A percentile compares a stretch with the other conserved stretches of the same genome.
These are phyloP conservation scores for Ectropis crepuscularia DNA, from an alignment of 2,888 invertebrate species.

Conservation along the genomic window DNA sequence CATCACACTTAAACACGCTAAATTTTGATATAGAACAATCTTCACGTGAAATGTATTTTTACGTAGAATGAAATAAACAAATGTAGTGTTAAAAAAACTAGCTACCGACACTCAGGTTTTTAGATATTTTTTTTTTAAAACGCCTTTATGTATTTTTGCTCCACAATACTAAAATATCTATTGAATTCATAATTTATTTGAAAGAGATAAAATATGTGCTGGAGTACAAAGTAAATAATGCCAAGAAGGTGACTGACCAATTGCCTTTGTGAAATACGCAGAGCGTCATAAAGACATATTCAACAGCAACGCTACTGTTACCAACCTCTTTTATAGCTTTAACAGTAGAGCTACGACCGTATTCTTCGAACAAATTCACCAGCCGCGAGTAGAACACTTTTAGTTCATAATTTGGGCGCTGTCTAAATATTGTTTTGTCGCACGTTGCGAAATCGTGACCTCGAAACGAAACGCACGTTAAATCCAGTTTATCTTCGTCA, in stretches of 20 bases:
- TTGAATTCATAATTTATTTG: no score
- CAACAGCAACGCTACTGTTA: neutral
- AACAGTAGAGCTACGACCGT: neutral
- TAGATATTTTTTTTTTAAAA: no score
- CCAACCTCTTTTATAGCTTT: neutral
- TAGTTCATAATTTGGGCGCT: neutral
- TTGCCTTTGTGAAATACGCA: neutral
- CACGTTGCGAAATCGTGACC: slow-evolving; percentile 37
- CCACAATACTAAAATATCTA: no score
- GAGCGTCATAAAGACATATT: slow-evolving; percentile 1
- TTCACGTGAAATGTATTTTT: no score
- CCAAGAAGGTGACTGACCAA: neutral
- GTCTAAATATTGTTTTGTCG: neutral
- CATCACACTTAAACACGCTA: no score
- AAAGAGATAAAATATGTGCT: no score
- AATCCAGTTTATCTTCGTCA: slow-evolving; percentile 39
- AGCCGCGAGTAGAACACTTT: neutral
- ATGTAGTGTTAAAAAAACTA: no score
- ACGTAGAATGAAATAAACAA: no score
- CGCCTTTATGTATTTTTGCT: no score
- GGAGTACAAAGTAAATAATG: no score
- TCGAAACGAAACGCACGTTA: slow-evolving; percentile 33
- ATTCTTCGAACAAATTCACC: neutral
- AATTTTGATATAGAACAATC: no score
- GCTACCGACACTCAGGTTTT: no score